phyloP scores from a whole-genome alignment of 2,888 invertebrate genomes.

The Aporophyla nigra region DNA sequence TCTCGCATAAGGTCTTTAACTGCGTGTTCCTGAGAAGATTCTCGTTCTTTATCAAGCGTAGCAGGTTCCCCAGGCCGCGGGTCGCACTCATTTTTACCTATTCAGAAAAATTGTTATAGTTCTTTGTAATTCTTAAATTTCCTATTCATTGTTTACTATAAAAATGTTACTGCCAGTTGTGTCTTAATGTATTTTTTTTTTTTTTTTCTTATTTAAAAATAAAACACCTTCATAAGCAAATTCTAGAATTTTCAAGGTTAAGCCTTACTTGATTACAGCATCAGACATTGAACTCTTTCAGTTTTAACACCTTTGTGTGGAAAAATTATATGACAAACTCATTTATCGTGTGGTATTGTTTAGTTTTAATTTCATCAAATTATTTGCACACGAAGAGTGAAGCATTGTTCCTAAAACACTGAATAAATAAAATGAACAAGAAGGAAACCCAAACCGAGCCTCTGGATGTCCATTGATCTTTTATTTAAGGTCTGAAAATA shows the following conservation, averaged over 20 bases:
- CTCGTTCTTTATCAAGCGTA: conserved; percentile 92
- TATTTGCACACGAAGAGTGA: neutral
- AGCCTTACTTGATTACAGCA: neutral
- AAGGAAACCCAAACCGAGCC: neutral
- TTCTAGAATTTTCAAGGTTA: conserved; percentile 2
- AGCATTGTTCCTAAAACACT: neutral
- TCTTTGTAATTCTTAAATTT: too few species aligned
- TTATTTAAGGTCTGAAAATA: conserved; percentile 6
- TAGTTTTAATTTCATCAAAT: neutral
- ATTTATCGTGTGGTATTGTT: conserved; percentile 24
- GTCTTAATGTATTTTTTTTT: too few species aligned
- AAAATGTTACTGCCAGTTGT: neutral
- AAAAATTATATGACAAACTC: conserved; percentile 5
- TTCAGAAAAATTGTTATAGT: conserved; percentile 37
- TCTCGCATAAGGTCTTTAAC: conserved; percentile 89
- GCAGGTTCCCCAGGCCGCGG: conserved; percentile 95
- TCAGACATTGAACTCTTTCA: conserved; percentile 19
- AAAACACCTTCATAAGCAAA: neutral
- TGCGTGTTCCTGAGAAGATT: conserved; percentile 86
- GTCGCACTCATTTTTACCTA: conserved; percentile 94
- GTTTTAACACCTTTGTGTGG: conserved; percentile 10
- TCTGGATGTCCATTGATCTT: neutral
- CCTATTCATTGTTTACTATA: neutral
- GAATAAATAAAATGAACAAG: neutral
- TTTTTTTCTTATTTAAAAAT: too few species aligned